Evolutionary conservation across 2,113 vertebrate species (phyloP).

Genomic region (Sander lucioperca): DNA sequence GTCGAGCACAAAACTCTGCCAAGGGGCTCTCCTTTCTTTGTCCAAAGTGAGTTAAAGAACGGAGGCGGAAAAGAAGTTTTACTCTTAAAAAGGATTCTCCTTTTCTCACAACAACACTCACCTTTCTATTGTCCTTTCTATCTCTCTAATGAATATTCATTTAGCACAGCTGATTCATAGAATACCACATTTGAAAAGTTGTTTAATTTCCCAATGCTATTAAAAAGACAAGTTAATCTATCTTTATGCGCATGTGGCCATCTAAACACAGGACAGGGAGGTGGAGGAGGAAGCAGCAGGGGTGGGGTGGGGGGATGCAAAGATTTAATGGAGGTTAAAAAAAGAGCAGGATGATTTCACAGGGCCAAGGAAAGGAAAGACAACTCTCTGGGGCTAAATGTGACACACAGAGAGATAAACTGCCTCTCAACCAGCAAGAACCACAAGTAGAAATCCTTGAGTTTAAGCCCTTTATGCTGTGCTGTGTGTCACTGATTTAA

Average conservation of each 20-base stretch:
- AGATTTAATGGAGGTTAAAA: conserved; percentile 52
- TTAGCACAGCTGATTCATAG: conserved; percentile 58
- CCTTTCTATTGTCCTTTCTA: background rate
- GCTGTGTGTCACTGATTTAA: conserved; percentile 48
- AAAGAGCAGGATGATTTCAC: conserved; percentile 59
- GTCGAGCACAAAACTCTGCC: conserved; percentile 16
- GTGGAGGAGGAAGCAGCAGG: background rate
- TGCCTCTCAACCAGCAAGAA: conserved; percentile 37
- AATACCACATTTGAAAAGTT: conserved; percentile 67
- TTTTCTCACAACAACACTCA: conserved; percentile 21
- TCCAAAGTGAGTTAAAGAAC: background rate
- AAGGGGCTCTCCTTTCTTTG: conserved; percentile 4
- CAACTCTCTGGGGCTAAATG: conserved; percentile 57
- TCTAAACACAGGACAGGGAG: conserved; percentile 2
- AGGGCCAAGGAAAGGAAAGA: conserved; percentile 44
- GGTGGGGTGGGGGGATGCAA: background rate
- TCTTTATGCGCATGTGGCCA: conserved; percentile 29
- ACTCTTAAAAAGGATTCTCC: conserved; percentile 45
- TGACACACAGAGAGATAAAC: conserved; percentile 47
- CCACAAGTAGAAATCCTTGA: conserved; percentile 54
- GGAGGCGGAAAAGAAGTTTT: conserved; percentile 30
- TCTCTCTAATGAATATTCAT: conserved; percentile 67
- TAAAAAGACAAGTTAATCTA: conserved; percentile 60
- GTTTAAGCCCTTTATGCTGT: conserved; percentile 28
- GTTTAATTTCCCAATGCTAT: conserved; percentile 64